Percentiles rank a stretch among this genome's conserved stretches.
phyloP scores from a whole-genome alignment of 2,113 vertebrate species.

The Corvus cornix region DNA sequence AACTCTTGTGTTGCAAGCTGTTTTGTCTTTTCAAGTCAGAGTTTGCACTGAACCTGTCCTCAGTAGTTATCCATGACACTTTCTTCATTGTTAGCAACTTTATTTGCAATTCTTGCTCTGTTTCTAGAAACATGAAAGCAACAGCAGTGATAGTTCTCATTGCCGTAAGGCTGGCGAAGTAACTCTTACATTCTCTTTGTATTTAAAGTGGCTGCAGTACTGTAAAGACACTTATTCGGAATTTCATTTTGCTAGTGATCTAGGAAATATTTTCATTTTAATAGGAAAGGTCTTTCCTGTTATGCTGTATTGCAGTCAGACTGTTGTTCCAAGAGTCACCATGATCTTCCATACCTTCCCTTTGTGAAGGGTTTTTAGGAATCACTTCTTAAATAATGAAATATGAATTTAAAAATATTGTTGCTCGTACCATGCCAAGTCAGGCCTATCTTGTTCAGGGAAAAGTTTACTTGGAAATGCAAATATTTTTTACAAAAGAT shows the following conservation, averaged over 20 bases:
- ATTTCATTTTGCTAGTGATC: not conserved
- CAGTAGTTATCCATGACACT: not conserved
- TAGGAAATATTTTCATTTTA: not conserved
- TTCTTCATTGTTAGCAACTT: not conserved
- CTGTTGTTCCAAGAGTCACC: not conserved
- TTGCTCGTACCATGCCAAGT: not conserved
- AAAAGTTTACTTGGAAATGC: not conserved
- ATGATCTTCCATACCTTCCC: not conserved
- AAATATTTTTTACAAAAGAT: not conserved
- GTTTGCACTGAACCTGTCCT: not conserved
- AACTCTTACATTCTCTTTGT: not conserved
- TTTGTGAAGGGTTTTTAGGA: not conserved
- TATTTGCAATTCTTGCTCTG: not conserved
- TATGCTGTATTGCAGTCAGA: not conserved
- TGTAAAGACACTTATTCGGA: not conserved
- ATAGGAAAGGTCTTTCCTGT: not conserved
- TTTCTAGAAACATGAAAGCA: not conserved
- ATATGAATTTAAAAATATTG: not conserved
- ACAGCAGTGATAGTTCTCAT: not conserved
- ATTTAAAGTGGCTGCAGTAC: not conserved
- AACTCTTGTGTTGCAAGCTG: not conserved
- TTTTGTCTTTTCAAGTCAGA: not conserved
- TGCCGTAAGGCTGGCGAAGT: not conserved
- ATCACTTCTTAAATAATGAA: not conserved
- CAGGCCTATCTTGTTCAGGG: not conserved